Conservation (phyloP, 2,113 vertebrate genomes). For the Toxostoma redivivum region DNA sequence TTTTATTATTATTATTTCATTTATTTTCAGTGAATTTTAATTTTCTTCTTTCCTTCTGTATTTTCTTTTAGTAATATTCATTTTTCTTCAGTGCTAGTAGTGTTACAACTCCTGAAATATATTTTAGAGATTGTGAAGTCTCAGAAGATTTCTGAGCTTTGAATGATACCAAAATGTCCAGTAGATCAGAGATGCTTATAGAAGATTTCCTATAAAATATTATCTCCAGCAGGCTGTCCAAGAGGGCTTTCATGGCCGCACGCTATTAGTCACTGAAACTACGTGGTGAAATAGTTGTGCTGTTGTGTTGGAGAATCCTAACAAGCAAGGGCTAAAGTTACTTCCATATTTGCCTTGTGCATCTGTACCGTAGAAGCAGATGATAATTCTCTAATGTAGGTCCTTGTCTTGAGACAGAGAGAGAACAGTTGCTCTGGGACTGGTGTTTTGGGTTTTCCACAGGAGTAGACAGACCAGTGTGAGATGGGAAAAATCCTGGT, state of each 20-base stretch:
- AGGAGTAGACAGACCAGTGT: accelerated
- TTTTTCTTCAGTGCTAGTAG: background rate
- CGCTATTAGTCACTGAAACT: background rate
- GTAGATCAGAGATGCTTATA: background rate
- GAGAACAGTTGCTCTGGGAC: background rate
- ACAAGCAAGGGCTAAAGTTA: background rate
- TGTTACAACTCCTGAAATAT: background rate
- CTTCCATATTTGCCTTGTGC: background rate
- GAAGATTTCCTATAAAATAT: background rate
- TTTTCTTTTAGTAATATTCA: no score
- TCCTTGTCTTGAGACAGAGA: background rate
- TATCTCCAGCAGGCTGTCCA: background rate
- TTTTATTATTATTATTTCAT: background rate
- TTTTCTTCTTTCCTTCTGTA: background rate
- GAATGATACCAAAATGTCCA: background rate
- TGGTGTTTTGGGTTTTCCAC: background rate
- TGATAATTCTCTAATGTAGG: background rate
- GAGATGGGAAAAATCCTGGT: background rate
- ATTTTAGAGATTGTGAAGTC: background rate
- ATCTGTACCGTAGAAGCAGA: background rate
- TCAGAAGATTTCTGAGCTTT: background rate
- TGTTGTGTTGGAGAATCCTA: background rate
- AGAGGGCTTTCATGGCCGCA: background rate
- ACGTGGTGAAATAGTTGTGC: background rate
- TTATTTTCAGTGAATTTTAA: background rate